Evolutionary conservation across 2,113 vertebrate species (phyloP).

Genomic region (Saccopteryx bilineata): DNA sequence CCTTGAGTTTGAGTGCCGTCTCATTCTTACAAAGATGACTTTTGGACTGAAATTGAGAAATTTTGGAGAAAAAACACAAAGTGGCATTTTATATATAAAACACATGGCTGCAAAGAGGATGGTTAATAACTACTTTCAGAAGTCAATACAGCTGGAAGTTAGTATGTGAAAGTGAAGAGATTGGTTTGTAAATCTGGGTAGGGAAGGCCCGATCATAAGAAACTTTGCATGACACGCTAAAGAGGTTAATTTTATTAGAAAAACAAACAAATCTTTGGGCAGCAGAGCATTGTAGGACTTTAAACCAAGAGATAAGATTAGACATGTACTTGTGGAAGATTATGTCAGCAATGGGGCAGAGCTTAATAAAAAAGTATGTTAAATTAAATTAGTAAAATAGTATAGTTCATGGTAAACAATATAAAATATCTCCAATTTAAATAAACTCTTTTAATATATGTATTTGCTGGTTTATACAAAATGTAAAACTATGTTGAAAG

Average conservation of each 20-base stretch:
- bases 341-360: not conserved
- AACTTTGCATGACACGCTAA: not conserved
- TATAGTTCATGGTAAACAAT: not conserved
- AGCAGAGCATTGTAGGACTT: not conserved
- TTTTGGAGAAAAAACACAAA: not conserved
- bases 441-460: not conserved
- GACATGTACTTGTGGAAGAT: not conserved
- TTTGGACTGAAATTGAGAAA: slow-evolving; percentile 11
- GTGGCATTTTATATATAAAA: not conserved
- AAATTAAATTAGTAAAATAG: not conserved
- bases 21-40: not conserved
- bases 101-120: not conserved
- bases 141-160: not conserved
- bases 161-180: not conserved
- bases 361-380: not conserved
- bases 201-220: not conserved
- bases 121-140: not conserved
- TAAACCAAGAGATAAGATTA: not conserved
- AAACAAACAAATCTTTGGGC: not conserved
- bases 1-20: too few relatives aligned
- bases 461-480: not conserved
- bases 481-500: not conserved
- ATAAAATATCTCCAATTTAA: not conserved
- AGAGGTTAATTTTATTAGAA: not conserved
- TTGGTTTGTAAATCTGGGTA: not conserved